Evolutionary conservation across 2,797 vertebrate genomes (phyloP).

Genomic region (Discoglossus pictus): DNA sequence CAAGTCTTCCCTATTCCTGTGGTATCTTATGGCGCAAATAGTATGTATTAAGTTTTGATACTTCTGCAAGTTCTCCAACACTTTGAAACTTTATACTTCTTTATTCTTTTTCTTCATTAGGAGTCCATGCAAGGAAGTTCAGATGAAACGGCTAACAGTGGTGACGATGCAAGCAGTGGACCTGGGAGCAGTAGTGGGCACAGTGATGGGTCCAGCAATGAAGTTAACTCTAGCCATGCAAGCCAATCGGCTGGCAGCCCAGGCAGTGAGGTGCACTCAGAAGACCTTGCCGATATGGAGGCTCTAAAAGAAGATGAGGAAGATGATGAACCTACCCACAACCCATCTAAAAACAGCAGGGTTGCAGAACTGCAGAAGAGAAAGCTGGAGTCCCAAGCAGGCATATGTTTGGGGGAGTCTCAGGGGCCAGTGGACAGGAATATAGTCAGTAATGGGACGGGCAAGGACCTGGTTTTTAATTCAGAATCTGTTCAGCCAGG

Average conservation of each 20-base stretch:
- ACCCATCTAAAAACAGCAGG: conserved; percentile 77
- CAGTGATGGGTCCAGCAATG: conserved; percentile 94
- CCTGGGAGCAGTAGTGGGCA: conserved; percentile 93
- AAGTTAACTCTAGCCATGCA: conserved; percentile 90
- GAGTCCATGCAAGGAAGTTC: conserved; percentile 99
- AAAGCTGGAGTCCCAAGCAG: conserved; percentile 77
- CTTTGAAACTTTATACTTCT: too few relatives aligned
- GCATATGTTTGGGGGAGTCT: conserved; percentile 80
- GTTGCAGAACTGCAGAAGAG: conserved; percentile 84
- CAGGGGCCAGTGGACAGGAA: conserved; percentile 71
- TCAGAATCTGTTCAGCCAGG: conserved; percentile 75
- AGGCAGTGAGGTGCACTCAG: conserved; percentile 92
- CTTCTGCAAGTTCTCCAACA: too few relatives aligned
- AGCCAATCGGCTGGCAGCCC: conserved; percentile 96
- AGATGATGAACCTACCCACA: conserved; percentile 81
- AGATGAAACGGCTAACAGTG: conserved; percentile 96
- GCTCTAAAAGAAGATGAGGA: conserved; percentile 93
- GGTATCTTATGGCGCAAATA: too few relatives aligned
- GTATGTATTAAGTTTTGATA: too few relatives aligned
- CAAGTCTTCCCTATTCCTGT: too few relatives aligned
- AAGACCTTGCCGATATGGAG: conserved; percentile 95
- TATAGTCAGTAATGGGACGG: conserved; percentile 63
- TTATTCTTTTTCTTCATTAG: conserved; percentile 64
- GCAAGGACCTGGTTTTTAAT: conserved; percentile 82
- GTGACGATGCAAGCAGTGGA: conserved; percentile 95